Base-by-base conservation (phyloP, 2,888 invertebrate genomes). In the Catocala nupta region DNA sequence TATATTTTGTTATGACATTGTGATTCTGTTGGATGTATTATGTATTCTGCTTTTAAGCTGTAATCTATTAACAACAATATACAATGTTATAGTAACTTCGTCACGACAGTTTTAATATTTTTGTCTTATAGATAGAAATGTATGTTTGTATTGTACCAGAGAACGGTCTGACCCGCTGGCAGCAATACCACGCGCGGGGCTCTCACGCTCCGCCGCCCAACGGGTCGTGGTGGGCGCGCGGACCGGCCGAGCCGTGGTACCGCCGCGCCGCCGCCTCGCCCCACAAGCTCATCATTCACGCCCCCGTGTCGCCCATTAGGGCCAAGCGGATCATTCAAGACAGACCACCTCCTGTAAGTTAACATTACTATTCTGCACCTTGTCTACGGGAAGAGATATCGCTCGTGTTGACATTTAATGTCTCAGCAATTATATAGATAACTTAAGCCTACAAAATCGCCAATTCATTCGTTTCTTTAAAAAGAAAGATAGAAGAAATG, bases 111-210 rank as follows among this genome's bases (percentile, higher is more conserved):
- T 25, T 1, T 25, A 25, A n/a, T n/a, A n/a, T n/a, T n/a, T n/a
- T n/a, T n/a, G n/a, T n/a, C n/a, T n/a, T n/a, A n/a, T n/a, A n/a
- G n/a, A n/a, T n/a, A n/a, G n/a, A n/a, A n/a, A n/a, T 3, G 25
- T 3, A 25, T 25, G 25, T 25, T 3, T 25, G 25, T 25, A 25
- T 3, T 25, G 1, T 3, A 1, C 1, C 68, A 93, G 93, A 93
- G 68, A 92, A 90, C 68, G 93, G 93, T 0, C 73, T 94, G 33
- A 90, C 89, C 5, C 89, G 93, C 0, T 93, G 93, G 93, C 90
- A 91, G 66, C 82, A 87, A 76, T 91, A 90, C 82, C 88, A 88
- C 77, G 89, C 89, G 44, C 88, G 88, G 1, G 87, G 87, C 59
- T 74, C 86, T 11, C 86, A 88, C 79, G 90, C 87, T 2, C 71